These are phyloP conservation scores for Hemithea aestivaria DNA, from an alignment of 2,888 invertebrate genomes.

Conservation along the genomic window DNA sequence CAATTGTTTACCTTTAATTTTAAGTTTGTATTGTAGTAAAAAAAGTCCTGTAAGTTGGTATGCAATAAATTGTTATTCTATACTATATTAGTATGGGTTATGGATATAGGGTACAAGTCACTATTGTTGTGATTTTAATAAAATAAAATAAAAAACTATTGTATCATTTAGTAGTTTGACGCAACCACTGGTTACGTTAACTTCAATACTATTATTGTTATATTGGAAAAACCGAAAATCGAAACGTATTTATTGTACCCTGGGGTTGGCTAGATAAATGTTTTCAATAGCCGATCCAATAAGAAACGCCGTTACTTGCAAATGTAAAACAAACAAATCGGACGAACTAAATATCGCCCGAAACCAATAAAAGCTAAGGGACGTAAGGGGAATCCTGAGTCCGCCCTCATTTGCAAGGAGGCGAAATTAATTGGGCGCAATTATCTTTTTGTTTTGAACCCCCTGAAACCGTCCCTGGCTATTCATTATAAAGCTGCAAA, in stretches of 20 bases:
- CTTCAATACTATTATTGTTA: too few species aligned
- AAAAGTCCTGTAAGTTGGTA: too few species aligned
- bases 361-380: conserved; percentile 56
- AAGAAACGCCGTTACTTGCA: conserved; percentile 46
- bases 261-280: conserved; percentile 18
- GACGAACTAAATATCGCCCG: conserved; percentile 43
- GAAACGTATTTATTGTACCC: neutral
- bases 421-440: conserved; percentile 70
- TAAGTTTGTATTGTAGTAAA: too few species aligned
- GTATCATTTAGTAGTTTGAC: too few species aligned
- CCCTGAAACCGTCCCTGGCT: conserved; percentile 50
- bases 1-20: too few species aligned
- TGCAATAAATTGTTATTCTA: too few species aligned
- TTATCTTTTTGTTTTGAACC: conserved; percentile 72
- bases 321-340: conserved; percentile 59
- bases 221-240: too few species aligned
- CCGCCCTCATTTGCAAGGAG: conserved; percentile 63
- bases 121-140: too few species aligned
- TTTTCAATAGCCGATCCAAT: conserved; percentile 26
- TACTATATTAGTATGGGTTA: too few species aligned
- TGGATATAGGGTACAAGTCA: too few species aligned
- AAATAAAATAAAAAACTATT: too few species aligned
- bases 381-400: conserved; percentile 49
- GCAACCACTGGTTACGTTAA: too few species aligned
- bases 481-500: conserved; percentile 62